A percentile compares a stretch with the other conserved stretches of the same genome.
These are phyloP conservation scores for Scaptomyza parva DNA, from an alignment of 2,888 invertebrate genomes.

Conservation along the genomic window DNA sequence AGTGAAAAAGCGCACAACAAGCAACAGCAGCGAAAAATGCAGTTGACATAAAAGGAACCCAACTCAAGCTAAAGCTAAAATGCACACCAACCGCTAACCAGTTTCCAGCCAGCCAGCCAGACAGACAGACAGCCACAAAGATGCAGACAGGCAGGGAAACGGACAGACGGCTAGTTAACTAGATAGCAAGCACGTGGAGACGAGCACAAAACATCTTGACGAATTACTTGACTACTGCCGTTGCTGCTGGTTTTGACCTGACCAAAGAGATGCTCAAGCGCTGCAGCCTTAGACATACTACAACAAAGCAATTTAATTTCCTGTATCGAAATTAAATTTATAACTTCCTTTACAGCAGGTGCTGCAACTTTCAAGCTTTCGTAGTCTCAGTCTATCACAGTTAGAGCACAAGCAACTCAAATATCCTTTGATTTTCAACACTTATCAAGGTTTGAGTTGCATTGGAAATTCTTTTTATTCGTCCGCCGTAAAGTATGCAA, in stretches of 20 bases:
- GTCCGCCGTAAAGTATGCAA: constrained; percentile 32
- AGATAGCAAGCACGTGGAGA: constrained; percentile 32
- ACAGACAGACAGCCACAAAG: not conserved
- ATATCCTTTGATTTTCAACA: not conserved
- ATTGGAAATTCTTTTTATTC: not conserved
- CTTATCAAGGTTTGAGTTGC: not conserved
- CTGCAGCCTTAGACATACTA: constrained; percentile 6
- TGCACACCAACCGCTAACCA: constrained; percentile 3
- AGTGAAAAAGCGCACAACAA: constrained; percentile 57
- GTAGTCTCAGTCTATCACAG: not conserved
- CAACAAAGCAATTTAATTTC: constrained; percentile 65
- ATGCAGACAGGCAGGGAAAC: constrained; percentile 11
- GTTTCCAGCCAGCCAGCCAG: constrained; percentile 9
- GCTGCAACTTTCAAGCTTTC: constrained; percentile 2
- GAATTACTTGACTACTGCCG: constrained; percentile 69
- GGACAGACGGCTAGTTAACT: constrained; percentile 33
- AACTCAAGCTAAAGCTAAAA: constrained; percentile 26
- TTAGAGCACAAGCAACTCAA: not conserved
- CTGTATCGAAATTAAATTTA: constrained; percentile 46
- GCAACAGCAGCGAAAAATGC: constrained; percentile 67
- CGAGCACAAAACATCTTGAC: constrained; percentile 68
- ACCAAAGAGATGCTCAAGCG: not conserved
- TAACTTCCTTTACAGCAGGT: constrained; percentile 38
- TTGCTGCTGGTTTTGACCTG: constrained; percentile 1
- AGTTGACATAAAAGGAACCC: constrained; percentile 72